A percentile compares a stretch with the other conserved stretches of the same genome.
Evolutionary conservation across 2,113 vertebrate genomes (phyloP).

Genomic region (Poeciliopsis turrubarensis): DNA sequence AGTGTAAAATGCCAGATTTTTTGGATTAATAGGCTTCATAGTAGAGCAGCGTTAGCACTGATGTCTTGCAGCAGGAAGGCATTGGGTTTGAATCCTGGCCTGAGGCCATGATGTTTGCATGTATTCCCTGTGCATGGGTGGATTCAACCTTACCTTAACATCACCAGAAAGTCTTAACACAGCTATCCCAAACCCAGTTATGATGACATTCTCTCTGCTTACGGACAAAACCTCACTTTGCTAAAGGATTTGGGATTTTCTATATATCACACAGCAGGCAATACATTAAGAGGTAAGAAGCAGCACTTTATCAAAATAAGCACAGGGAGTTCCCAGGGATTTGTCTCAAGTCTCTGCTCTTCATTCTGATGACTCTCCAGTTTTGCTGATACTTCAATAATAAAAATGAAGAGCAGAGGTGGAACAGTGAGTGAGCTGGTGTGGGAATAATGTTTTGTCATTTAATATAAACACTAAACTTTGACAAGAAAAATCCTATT

Average conservation of each 20-base stretch:
- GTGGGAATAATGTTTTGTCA: neutral
- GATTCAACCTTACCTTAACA: neutral
- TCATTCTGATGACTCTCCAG: neutral
- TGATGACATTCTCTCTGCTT: neutral
- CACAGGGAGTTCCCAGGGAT: neutral
- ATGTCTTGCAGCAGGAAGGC: neutral
- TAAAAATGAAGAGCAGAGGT: neutral
- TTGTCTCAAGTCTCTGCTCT: neutral
- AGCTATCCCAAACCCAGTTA: neutral
- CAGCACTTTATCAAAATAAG: neutral
- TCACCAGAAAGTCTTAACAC: neutral
- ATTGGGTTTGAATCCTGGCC: too few relatives aligned
- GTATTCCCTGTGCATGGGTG: neutral
- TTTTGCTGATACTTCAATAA: neutral
- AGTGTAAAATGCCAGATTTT: neutral
- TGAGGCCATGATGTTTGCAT: neutral
- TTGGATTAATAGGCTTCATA: neutral
- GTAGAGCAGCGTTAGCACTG: neutral
- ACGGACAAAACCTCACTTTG: neutral
- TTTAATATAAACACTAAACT: neutral
- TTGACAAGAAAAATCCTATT: neutral
- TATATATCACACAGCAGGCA: neutral
- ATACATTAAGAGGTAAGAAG: neutral
- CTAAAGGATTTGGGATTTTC: neutral
- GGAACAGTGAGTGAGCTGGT: neutral